These are phyloP conservation scores for Trichogramma evanescens DNA, from an alignment of 2,888 invertebrate genomes.

Conservation along the genomic window DNA sequence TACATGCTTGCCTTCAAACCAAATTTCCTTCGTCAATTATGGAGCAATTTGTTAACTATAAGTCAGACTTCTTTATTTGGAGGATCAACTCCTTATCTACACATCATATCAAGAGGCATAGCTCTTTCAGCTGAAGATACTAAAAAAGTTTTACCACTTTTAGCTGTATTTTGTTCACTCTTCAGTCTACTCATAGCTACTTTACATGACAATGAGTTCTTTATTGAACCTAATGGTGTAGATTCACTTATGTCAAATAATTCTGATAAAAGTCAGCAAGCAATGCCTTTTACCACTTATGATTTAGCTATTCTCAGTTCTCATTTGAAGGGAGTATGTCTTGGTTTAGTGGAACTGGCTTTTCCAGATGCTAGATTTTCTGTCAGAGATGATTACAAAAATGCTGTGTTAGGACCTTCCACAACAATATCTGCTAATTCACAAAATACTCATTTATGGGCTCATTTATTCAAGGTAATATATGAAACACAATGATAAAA, in stretches of 20 bases:
- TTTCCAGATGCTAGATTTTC: conserved; percentile 70
- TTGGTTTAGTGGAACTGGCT: conserved; percentile 79
- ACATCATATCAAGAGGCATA: conserved; percentile 62
- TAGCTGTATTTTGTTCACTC: conserved; percentile 78
- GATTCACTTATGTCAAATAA: conserved; percentile 3
- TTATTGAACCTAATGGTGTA: conserved; percentile 47
- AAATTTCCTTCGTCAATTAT: conserved; percentile 67
- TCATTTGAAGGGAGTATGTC: conserved; percentile 69
- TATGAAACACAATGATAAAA: not conserved
- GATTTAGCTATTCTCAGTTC: conserved; percentile 68
- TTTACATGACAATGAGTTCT: conserved; percentile 80
- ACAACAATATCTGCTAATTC: conserved; percentile 19
- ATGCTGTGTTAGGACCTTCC: conserved; percentile 42
- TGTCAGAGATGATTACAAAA: conserved; percentile 58
- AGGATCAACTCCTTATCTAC: conserved; percentile 55
- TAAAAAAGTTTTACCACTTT: conserved; percentile 64
- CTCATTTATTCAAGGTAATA: conserved; percentile 64
- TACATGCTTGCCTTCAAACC: conserved; percentile 77
- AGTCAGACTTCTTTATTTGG: conserved; percentile 49
- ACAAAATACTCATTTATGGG: conserved; percentile 63
- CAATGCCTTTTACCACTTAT: conserved; percentile 65
- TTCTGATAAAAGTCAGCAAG: conserved; percentile 31
- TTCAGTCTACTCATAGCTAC: conserved; percentile 75
- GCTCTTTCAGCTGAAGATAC: conserved; percentile 56
- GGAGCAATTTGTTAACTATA: conserved; percentile 53